Evolutionary conservation across 2,888 invertebrate genomes (phyloP), one percentile per base, ranked within the genome.

Genomic region (Caenorhabditis imperialis): DNA sequence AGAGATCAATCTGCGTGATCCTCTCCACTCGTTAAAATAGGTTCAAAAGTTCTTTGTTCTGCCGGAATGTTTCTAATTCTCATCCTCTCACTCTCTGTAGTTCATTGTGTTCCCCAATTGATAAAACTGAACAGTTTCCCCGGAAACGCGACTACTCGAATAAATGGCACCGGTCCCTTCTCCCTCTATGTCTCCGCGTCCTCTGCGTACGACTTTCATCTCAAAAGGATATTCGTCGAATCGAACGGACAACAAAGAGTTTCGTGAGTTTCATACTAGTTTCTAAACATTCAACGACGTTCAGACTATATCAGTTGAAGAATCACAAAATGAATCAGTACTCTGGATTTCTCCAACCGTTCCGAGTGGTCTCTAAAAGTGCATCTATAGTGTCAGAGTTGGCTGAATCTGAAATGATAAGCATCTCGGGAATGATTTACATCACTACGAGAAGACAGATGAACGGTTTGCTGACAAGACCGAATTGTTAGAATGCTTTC

Each of bases 241-340:
- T n/a, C n/a, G n/a, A n/a, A n/a, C n/a, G 16, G 35, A 14, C 37
- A 42, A 6, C 42, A 35, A 10, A 10, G 8, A 18, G 38, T 45
- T 16, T 62, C 62, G 62, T 62, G 12, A 62, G 62, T 35, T 35
- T 18, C 8, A 20, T 8, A 14, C 14, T 7, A 27, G 23, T 23
- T n/a, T 5, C 1, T n/a, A 10, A 8, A 1, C n/a, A 14, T 22
- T n/a, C 25, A 12, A 2, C 35, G 4, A 23, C 18, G 7, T 27
- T 27, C 37, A 62, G 62, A 38, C 33, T 62, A n/a, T 62, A 38
- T n/a, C 62, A 62, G n/a, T 25, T 62, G 47, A 62, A 62, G 35
- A 18, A 37, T 27, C 37, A 47, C 18, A 53, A 62, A 38, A 62
- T 62, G 62, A 23, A 54, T 16, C 14, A 25, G 2, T 20, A 18